phyloP scores from a whole-genome alignment of 2,888 invertebrate species.

The Spisula subtruncata region DNA sequence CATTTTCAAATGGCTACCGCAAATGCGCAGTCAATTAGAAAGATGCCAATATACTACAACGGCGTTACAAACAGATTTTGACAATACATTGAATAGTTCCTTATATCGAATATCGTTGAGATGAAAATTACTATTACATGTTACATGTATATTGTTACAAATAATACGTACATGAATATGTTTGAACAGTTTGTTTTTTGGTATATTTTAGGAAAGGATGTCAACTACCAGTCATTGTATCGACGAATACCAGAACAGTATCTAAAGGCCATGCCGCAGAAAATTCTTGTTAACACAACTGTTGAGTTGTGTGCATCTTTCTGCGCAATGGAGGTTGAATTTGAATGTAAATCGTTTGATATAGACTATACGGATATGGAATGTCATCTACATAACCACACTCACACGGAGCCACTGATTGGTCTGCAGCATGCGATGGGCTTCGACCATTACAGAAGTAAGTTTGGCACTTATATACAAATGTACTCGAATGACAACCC shows the following conservation, averaged over 20 bases:
- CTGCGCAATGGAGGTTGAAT: conserved; percentile 79
- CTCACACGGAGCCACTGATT: conserved; percentile 80
- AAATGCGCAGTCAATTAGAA: no score
- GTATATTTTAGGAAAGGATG: conserved; percentile 42
- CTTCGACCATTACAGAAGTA: conserved; percentile 86
- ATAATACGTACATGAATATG: no score
- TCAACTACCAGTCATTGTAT: conserved; percentile 76
- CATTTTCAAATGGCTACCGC: no score
- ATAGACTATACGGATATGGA: conserved; percentile 79
- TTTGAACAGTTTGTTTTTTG: no score
- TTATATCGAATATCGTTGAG: no score
- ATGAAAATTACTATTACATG: no score
- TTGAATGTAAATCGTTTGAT: conserved; percentile 86
- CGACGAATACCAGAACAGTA: conserved; percentile 77
- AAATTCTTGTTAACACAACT: conserved; percentile 75
- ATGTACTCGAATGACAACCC: no score
- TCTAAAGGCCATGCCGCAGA: conserved; percentile 78
- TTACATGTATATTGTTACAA: no score
- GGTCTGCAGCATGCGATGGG: conserved; percentile 78
- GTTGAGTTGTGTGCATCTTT: conserved; percentile 80
- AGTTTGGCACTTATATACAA: conserved; percentile 55
- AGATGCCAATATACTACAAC: no score
- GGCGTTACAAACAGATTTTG: no score
- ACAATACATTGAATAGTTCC: no score
- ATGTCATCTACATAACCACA: conserved; percentile 83